A percentile compares a stretch with the other conserved stretches of the same genome.
These are phyloP conservation scores for Tubulanus polymorphus DNA, from an alignment of 2,888 invertebrate genomes.

Conservation along the genomic window DNA sequence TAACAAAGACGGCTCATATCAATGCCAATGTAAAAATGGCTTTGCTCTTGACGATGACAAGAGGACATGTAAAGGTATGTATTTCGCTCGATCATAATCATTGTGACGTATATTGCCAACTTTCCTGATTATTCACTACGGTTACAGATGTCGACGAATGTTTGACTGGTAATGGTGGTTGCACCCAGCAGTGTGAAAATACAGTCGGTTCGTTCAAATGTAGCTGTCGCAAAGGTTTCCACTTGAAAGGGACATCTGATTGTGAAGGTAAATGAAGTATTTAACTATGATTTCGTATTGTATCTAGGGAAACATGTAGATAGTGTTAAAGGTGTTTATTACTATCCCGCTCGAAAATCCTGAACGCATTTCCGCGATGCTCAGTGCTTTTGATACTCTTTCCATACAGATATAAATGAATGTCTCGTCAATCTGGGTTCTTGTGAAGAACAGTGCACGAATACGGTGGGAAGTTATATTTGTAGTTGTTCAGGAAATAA, in stretches of 20 bases:
- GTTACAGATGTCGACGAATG: constrained; percentile 8
- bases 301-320: too few relatives aligned
- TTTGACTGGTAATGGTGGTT: constrained; percentile 5
- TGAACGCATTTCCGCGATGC: too few relatives aligned
- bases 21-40: too few relatives aligned
- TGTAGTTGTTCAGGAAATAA: constrained; percentile 17
- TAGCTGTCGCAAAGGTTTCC: neutral
- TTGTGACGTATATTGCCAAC: too few relatives aligned
- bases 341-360: too few relatives aligned
- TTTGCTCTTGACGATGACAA: too few relatives aligned
- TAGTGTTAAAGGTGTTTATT: too few relatives aligned
- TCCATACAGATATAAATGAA: constrained; percentile 16
- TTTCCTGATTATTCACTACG: too few relatives aligned
- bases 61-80: too few relatives aligned
- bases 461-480: constrained; percentile 17
- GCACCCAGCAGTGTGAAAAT: constrained; percentile 2
- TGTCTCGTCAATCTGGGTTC: constrained; percentile 10
- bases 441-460: constrained; percentile 18
- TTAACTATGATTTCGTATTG: neutral
- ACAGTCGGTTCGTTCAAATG: constrained; percentile 1
- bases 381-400: neutral
- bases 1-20: too few relatives aligned
- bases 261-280: neutral
- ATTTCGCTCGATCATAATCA: too few relatives aligned
- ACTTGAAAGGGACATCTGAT: neutral